Conservation (phyloP, 1,140 invertebrate genomes). For the Drosophila orosa region DNA sequence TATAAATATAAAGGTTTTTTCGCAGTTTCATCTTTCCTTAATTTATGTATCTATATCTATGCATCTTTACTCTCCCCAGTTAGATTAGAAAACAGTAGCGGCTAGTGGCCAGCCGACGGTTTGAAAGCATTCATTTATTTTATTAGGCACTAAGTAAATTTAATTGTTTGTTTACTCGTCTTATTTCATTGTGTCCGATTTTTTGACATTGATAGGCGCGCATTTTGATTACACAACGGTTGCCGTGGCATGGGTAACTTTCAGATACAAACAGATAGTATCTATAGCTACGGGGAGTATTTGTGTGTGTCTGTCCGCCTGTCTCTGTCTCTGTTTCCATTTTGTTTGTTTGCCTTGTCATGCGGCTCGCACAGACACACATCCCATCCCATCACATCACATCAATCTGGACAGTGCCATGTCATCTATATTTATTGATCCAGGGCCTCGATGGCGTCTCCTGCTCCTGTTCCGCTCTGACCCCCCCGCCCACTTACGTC, state of each 20-base stretch:
- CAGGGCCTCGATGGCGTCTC: slow-evolving; percentile 62
- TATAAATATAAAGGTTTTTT: background rate
- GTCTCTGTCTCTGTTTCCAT: slow-evolving; percentile 30
- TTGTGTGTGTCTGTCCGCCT: slow-evolving; percentile 6
- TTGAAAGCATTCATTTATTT: slow-evolving; percentile 70
- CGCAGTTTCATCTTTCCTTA: background rate
- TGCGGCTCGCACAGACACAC: slow-evolving; percentile 29
- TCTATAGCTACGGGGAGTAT: slow-evolving; percentile 27
- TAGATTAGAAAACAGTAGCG: slow-evolving; percentile 46
- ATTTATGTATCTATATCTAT: slow-evolving; percentile 26
- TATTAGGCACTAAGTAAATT: slow-evolving; percentile 79
- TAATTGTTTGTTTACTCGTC: slow-evolving; percentile 82
- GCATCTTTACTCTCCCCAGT: slow-evolving; percentile 35
- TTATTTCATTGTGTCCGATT: slow-evolving; percentile 81
- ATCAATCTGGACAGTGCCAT: slow-evolving; percentile 78
- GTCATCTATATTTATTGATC: slow-evolving; percentile 83
- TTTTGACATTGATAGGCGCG: slow-evolving; percentile 81
- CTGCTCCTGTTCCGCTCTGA: slow-evolving; percentile 47
- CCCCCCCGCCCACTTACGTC: slow-evolving; percentile 9
- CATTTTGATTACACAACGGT: slow-evolving; percentile 78
- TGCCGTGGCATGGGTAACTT: slow-evolving; percentile 17
- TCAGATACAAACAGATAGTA: slow-evolving; percentile 42
- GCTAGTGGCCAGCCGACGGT: slow-evolving; percentile 25
- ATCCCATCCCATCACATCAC: slow-evolving; percentile 10
- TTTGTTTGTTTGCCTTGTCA: slow-evolving; percentile 36